Evolutionary conservation across 2,797 vertebrate species (phyloP), one percentile per base, ranked within the genome.

Genomic region (Holocentrus rufus): DNA sequence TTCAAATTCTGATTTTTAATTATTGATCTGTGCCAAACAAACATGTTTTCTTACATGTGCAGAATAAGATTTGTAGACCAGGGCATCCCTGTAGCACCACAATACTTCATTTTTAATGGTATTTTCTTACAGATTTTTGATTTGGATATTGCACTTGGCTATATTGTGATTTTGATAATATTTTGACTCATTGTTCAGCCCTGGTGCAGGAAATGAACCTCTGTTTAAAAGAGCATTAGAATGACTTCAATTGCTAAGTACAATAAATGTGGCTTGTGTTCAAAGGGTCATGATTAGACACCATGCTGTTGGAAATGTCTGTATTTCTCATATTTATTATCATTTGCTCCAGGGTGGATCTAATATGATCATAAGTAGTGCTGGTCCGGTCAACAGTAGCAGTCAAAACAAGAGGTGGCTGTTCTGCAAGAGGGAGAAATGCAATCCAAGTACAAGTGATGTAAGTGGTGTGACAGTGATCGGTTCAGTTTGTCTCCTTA

Each of bases 311-410:
- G 17, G 15, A 30, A 30, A 63, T 47, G 14, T 52, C n/a, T 15
- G 9, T n/a, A 11, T 39, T 30, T 46, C 1, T 49, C 5, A 55
- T 54, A 9, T 4, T 30, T 65, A 47, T 65, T 74, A 25, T 60
- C 2, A 44, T 76, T 72, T 61, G 0, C 90, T 89, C 66, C 72
- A 99, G 97, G 95, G 93, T 82, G 95, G 95, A 53, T 90, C 94
- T 58, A 92, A 93, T 79, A 81, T 96, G 52, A 88, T 95, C 46
- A 94, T 96, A 81, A 95, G 94, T 79, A 89, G 86, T 63, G 89
- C 87, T 0, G 93, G 95, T 54, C 95, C 93, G 34, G 81, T 95
- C 50, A 85, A 86, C 72, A 93, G 91, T 77, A 91, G 87, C 50
- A 92, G 77, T 72, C 84, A 82, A 46, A 81, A 85, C 76, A 95